Conservation (phyloP, 2,888 invertebrate species). For the Geotrupes spiniger region DNA sequence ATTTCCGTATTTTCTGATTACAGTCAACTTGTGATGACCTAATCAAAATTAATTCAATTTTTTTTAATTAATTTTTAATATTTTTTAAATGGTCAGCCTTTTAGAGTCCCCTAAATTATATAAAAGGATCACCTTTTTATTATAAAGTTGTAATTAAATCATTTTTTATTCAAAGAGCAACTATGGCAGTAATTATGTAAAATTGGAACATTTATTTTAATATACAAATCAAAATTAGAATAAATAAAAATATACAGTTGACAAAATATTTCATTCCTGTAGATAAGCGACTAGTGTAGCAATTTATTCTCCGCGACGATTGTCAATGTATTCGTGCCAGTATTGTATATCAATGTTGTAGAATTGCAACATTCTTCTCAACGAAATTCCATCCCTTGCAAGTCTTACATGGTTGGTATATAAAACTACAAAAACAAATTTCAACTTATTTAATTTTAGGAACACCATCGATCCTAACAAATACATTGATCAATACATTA, state of each 20-base stretch:
- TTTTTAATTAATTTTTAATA: no score
- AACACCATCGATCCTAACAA: conserved; percentile 7
- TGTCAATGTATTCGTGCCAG: conserved; percentile 4
- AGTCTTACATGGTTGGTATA: conserved; percentile 13
- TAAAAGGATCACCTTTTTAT: no score
- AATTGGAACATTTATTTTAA: no score
- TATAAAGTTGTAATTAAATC: no score
- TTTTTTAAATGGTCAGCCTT: no score
- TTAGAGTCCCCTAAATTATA: no score
- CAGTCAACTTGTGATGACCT: no score
- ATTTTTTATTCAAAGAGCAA: no score
- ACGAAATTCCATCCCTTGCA: conserved; percentile 12
- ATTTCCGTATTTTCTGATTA: no score
- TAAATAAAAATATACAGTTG: neutral
- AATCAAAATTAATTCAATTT: no score
- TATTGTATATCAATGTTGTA: conserved; percentile 3
- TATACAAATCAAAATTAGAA: neutral
- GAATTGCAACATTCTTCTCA: conserved; percentile 1
- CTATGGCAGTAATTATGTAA: no score
- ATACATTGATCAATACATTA: conserved; percentile 9
- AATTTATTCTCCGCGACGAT: neutral
- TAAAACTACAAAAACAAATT: conserved; percentile 10
- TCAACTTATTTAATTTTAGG: neutral
- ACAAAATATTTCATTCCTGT: neutral
- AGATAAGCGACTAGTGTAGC: neutral